A percentile compares a stretch with the other conserved stretches of the same genome.
phyloP scores from a whole-genome alignment of 2,888 invertebrate genomes.

The Oscheius sp. region DNA sequence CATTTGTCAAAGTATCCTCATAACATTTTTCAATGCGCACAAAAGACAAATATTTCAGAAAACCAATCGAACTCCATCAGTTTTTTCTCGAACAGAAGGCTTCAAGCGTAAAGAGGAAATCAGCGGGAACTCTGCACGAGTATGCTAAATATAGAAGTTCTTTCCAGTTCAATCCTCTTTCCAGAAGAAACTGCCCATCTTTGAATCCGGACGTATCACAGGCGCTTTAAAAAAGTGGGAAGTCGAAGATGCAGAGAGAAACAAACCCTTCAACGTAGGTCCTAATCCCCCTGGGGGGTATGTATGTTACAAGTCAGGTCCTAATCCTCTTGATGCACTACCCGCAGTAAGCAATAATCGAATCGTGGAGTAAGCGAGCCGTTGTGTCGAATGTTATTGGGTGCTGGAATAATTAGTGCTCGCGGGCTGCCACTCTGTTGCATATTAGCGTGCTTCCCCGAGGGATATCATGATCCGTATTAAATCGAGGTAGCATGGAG shows the following conservation, averaged over 20 bases:
- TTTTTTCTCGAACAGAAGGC: neutral
- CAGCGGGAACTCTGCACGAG: no score
- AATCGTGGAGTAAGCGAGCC: slow-evolving; percentile 28
- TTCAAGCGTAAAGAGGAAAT: neutral
- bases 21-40: no score
- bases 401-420: slow-evolving; percentile 32
- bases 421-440: slow-evolving; percentile 30
- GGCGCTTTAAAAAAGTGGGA: neutral
- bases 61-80: neutral
- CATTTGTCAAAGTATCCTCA: no score
- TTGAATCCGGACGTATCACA: neutral
- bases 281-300: neutral
- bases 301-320: slow-evolving; percentile 22
- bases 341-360: slow-evolving; percentile 27
- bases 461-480: slow-evolving; percentile 18
- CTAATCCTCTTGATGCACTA: slow-evolving; percentile 27
- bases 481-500: neutral
- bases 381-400: slow-evolving; percentile 31
- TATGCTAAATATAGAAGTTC: no score
- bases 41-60: slow-evolving; percentile 1
- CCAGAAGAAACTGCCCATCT: no score
- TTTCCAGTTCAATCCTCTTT: no score
- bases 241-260: neutral
- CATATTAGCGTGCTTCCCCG: slow-evolving; percentile 29
- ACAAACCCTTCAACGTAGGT: neutral